phyloP scores from a whole-genome alignment of 2,113 vertebrate species.

The Antechinus flavipes region DNA sequence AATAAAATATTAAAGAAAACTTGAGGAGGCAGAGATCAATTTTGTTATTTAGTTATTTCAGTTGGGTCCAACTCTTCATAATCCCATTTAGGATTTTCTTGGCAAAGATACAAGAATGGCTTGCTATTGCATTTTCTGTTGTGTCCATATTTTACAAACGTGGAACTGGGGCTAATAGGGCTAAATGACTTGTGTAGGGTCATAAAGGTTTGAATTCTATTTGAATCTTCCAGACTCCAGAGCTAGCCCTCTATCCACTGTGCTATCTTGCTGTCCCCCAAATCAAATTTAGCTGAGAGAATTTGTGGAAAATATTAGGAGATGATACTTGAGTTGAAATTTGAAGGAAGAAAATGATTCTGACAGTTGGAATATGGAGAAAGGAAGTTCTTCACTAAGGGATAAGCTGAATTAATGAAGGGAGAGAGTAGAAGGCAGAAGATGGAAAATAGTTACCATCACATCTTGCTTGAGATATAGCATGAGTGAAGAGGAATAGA shows the following conservation, averaged over 20 bases:
- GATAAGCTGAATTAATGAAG: background rate
- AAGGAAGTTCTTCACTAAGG: background rate
- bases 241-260: background rate
- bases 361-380: background rate
- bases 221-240: background rate
- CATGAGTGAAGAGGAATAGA: too few species aligned
- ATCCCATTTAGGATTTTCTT: background rate
- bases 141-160: background rate
- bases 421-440: background rate
- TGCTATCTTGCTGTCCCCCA: background rate
- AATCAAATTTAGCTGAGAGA: background rate
- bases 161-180: background rate
- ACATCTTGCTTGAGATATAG: background rate
- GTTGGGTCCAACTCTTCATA: background rate
- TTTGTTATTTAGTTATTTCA: background rate
- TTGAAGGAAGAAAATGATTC: background rate
- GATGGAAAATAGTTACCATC: background rate
- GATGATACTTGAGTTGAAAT: background rate
- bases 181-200: background rate
- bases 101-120: background rate
- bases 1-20: background rate
- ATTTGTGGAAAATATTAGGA: background rate
- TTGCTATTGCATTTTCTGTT: background rate
- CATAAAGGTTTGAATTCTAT: background rate
- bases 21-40: background rate